Evolutionary conservation across 2,888 invertebrate species (phyloP).

Genomic region (Athripsodes cinereus): DNA sequence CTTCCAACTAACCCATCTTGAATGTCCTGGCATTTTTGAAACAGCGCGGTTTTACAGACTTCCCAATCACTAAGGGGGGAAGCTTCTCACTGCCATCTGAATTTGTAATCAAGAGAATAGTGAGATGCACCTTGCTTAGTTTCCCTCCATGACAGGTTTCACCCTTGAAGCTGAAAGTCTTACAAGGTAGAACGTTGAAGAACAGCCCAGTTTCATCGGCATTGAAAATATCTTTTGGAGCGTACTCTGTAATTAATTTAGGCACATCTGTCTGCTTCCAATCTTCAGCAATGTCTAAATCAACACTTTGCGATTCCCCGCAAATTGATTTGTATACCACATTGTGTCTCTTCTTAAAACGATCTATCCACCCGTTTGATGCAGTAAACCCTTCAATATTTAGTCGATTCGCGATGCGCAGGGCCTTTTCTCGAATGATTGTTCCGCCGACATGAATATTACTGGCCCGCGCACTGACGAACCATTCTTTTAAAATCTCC

Average conservation of each 20-base stretch:
- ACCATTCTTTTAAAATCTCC: too few relatives aligned
- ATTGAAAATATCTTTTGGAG: constrained; percentile 29
- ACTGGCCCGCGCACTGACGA: too few relatives aligned
- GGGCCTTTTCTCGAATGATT: too few relatives aligned
- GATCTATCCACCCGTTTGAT: constrained; percentile 26
- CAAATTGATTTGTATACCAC: constrained; percentile 1
- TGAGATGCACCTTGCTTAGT: constrained; percentile 31
- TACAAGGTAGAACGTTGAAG: constrained; percentile 30
- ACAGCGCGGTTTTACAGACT: constrained; percentile 32
- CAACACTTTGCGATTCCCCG: too few relatives aligned
- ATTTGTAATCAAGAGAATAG: constrained; percentile 32
- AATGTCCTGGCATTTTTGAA: constrained; percentile 32
- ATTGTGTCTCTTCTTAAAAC: constrained; percentile 24
- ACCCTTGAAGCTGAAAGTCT: constrained; percentile 31
- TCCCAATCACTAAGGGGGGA: constrained; percentile 32
- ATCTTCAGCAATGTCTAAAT: constrained; percentile 3
- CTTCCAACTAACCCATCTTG: too few relatives aligned
- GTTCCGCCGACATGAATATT: too few relatives aligned
- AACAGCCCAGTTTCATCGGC: constrained; percentile 32
- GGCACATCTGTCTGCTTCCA: constrained; percentile 3
- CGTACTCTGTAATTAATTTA: constrained; percentile 21
- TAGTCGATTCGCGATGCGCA: too few relatives aligned
- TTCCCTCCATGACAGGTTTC: constrained; percentile 32
- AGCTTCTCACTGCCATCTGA: constrained; percentile 33
- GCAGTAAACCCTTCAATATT: too few relatives aligned